Evolutionary conservation across 2,113 vertebrate genomes (phyloP), one percentile per base, ranked within the genome.

Genomic region (Oreochromis niloticus): DNA sequence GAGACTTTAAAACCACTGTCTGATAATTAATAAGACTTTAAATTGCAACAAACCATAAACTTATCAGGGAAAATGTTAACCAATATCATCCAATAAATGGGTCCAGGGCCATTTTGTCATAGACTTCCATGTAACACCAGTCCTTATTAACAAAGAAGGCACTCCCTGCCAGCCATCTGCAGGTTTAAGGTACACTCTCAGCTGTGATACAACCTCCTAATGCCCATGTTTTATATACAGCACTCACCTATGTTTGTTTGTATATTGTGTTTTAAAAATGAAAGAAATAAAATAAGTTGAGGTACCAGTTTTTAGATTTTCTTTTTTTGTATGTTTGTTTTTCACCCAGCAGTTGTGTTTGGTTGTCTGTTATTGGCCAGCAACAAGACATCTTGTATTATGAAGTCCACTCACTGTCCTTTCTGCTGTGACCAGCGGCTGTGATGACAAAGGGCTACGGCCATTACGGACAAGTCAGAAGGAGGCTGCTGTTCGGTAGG

Each of bases 131-230:
- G n/a, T 39, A 68, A 41, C 34, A 2, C 0, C 19, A 39, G 63
- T 2, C n/a, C 36, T 0, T 0, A 22, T 22, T 39, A 14, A n/a
- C 4, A 1, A 8, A 12, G 4, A 41, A 22, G 36, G n/a, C 19
- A 12, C n/a, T 13, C 3, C 57, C 57, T 61, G 63, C 36, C 34
- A 0, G 19, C 63, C 36, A 68, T 22, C 11, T 68, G 63, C 11
- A 68, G 61, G 36, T 41, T 41, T 68, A 68, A 0, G 13, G 63
- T 22, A 12, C 22, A 2, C 19, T 41, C 10, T 5, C 11, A 68
- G 63, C 3, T 22, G 32, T 63, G 19, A 41, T 41, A 5, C 34
- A 19, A 36, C 1, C 36, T 68, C 3, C 63, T 39, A 57, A 27
- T 27, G 30, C 17, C 48, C 48, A 8, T 19, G 19, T 66, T 63